phyloP scores from a whole-genome alignment of 2,888 invertebrate species.

The Zaprionus obscuricornis region DNA sequence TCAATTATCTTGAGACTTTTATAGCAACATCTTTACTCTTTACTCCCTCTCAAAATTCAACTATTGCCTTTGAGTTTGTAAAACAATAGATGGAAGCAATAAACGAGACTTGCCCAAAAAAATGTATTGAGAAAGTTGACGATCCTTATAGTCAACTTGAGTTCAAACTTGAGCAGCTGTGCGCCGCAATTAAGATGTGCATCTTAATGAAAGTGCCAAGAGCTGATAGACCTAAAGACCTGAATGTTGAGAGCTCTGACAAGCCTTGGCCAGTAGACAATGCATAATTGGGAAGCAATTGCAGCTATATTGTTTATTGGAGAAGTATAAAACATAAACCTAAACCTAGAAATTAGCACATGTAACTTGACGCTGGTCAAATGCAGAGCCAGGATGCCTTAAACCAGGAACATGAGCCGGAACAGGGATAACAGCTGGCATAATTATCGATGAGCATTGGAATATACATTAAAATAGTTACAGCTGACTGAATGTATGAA shows the following conservation, averaged over 20 bases:
- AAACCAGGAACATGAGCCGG: no score
- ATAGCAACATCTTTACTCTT: no score
- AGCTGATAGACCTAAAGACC: no score
- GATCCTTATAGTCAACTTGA: constrained; percentile 35
- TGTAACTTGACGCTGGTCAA: background rate
- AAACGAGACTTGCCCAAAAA: constrained; percentile 47
- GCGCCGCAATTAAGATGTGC: constrained; percentile 64
- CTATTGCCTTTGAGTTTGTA: background rate
- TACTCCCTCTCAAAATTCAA: background rate
- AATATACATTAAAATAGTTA: constrained; percentile 18
- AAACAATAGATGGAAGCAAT: constrained; percentile 39
- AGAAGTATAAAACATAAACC: no score
- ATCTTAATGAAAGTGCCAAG: constrained; percentile 49
- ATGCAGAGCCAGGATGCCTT: no score
- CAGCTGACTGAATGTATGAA: constrained; percentile 24
- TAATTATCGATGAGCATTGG: constrained; percentile 9
- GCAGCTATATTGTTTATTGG: no score
- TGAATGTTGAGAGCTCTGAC: constrained; percentile 7
- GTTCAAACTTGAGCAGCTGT: constrained; percentile 38
- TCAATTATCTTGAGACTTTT: constrained; percentile 52
- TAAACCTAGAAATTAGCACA: background rate
- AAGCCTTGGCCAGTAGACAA: constrained; percentile 15
- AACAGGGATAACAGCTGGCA: constrained; percentile 13
- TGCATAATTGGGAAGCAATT: constrained; percentile 26
- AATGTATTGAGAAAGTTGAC: constrained; percentile 36